These are phyloP conservation scores for Chironomus tepperi DNA, from an alignment of 1,140 invertebrate species.

Conservation along the genomic window DNA sequence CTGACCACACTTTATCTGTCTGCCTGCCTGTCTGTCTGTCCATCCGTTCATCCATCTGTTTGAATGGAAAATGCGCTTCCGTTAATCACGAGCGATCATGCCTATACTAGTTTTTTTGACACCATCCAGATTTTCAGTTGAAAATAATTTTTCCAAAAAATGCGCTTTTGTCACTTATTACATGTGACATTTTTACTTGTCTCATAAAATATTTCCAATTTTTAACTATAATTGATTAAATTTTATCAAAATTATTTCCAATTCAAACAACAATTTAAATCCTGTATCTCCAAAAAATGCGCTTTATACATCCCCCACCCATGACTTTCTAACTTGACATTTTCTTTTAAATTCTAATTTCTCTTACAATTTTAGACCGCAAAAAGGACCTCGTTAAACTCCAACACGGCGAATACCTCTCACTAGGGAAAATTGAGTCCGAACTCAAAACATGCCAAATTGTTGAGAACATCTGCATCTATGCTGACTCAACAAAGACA, in stretches of 20 bases:
- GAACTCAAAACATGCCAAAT: conserved; percentile 86
- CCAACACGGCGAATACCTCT: conserved; percentile 95
- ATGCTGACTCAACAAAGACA: conserved; percentile 75
- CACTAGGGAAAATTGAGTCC: conserved; percentile 83
- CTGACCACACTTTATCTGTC: too few relatives aligned
- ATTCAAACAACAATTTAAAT: too few relatives aligned
- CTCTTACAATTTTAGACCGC: conserved; percentile 70
- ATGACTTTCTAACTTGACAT: neutral
- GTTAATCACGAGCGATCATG: too few relatives aligned
- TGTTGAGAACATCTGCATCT: conserved; percentile 95
- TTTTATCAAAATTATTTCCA: too few relatives aligned
- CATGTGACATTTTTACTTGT: too few relatives aligned
- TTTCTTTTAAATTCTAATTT: neutral
- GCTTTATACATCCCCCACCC: neutral
- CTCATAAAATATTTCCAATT: neutral
- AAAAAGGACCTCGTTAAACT: conserved; percentile 98
- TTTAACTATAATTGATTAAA: conserved; percentile 22
- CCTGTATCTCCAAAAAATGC: neutral
- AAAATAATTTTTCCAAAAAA: too few relatives aligned
- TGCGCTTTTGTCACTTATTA: too few relatives aligned
- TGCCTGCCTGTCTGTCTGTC: too few relatives aligned
- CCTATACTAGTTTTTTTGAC: too few relatives aligned
- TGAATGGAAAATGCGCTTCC: too few relatives aligned
- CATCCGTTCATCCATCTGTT: too few relatives aligned
- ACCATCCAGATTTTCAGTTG: too few relatives aligned